These are phyloP conservation scores for Trissonchulus latispiculum DNA, from an alignment of 2,888 invertebrate species.

Conservation along the genomic window DNA sequence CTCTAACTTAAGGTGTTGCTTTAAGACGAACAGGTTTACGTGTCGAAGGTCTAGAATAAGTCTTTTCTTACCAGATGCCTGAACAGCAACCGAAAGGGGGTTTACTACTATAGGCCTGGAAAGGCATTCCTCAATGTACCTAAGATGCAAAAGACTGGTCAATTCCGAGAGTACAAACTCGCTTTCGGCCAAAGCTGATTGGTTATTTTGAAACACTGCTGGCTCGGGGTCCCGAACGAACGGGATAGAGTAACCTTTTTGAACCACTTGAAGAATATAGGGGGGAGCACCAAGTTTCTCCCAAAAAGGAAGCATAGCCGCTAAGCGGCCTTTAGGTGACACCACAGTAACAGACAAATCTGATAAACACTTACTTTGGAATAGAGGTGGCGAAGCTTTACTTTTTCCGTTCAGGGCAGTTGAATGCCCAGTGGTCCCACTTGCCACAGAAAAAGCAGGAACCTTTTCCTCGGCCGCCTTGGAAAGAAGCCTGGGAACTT, in stretches of 20 bases:
- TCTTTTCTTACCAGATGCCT: conserved; percentile 12
- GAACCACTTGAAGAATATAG: background rate
- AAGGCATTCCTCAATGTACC: background rate
- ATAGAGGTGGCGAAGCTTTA: background rate
- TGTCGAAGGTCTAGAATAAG: conserved; percentile 8
- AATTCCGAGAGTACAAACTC: background rate
- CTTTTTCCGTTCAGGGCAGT: background rate
- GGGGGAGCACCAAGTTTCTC: background rate
- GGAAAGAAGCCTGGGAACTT: background rate
- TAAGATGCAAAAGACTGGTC: background rate
- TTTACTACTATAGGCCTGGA: background rate
- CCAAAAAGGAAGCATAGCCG: background rate
- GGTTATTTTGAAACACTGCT: background rate
- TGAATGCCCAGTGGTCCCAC: background rate
- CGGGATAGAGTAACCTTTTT: background rate
- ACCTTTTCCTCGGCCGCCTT: background rate
- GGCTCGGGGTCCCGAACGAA: background rate
- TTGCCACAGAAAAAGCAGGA: conserved; percentile 1
- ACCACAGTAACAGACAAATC: background rate
- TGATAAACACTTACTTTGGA: background rate
- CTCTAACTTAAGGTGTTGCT: background rate
- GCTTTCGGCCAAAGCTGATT: background rate
- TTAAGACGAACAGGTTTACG: background rate
- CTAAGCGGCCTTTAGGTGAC: background rate
- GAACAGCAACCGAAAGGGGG: conserved; percentile 5